These are phyloP conservation scores for Enoplolaimus lenunculus DNA, from an alignment of 2,888 invertebrate genomes.

Conservation along the genomic window DNA sequence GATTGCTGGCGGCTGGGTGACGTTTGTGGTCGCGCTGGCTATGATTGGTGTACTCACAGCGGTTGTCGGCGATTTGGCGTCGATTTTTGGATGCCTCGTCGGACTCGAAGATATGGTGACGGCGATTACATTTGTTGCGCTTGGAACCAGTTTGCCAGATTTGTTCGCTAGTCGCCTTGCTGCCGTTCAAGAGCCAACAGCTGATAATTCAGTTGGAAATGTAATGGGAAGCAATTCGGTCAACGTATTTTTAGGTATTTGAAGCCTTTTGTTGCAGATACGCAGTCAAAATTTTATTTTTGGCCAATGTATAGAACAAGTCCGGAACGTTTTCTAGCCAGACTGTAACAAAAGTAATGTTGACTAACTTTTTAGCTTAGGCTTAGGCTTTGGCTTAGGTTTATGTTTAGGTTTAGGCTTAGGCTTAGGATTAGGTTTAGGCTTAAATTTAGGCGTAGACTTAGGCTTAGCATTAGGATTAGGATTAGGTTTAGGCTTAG, in stretches of 20 bases:
- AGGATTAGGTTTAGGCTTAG: no score
- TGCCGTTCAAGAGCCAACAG: slow-evolving; percentile 48
- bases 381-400: no score
- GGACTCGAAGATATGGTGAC: slow-evolving; percentile 44
- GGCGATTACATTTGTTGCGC: slow-evolving; percentile 50
- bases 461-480: no score
- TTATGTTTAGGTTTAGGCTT: no score
- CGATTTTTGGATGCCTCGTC: slow-evolving; percentile 51
- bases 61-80: slow-evolving; percentile 50
- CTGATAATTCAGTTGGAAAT: slow-evolving; percentile 53
- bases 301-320: no score
- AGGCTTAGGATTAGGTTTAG: no score
- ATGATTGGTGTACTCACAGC: slow-evolving; percentile 51
- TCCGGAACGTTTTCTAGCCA: no score
- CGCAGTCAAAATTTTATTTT: no score
- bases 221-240: slow-evolving; percentile 54
- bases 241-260: slow-evolving; percentile 53
- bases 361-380: no score
- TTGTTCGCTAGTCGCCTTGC: slow-evolving; percentile 51
- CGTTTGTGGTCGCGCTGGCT: slow-evolving; percentile 48
- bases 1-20: slow-evolving; percentile 49
- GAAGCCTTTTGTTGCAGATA: no score
- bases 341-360: no score
- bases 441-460: no score
- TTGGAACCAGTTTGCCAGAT: slow-evolving; percentile 52